Percentiles rank a stretch among this genome's conserved stretches.
These are phyloP conservation scores for Leptodactylus fallax DNA, from an alignment of 2,797 vertebrate species.

Conservation along the genomic window DNA sequence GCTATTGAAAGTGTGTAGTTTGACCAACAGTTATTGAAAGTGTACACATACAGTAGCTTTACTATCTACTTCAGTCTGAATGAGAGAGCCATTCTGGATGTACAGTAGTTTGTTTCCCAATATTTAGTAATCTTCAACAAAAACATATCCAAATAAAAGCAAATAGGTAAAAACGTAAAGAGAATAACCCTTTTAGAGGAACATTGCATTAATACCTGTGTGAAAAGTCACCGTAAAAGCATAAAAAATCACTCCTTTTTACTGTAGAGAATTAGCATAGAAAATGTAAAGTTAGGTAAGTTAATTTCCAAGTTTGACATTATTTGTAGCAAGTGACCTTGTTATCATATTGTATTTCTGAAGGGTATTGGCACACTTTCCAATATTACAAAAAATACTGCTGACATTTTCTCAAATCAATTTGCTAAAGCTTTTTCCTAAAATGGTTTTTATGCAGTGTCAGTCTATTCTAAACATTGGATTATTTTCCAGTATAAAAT, in stretches of 20 bases:
- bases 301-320: constrained; percentile 11
- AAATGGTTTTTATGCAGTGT: constrained; percentile 28
- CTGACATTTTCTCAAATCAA: constrained; percentile 45
- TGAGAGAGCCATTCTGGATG: no score
- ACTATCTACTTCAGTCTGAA: no score
- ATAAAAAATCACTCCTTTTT: not conserved
- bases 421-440: constrained; percentile 45
- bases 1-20: no score
- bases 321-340: constrained; percentile 16
- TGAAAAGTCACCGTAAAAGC: not conserved
- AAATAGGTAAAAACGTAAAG: no score
- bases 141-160: no score
- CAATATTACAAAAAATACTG: constrained; percentile 47
- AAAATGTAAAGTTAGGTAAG: constrained; percentile 3
- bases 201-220: no score
- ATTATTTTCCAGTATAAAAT: constrained; percentile 35
- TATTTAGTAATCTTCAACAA: no score
- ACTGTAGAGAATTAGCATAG: not conserved
- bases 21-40: no score
- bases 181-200: no score
- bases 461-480: constrained; percentile 18
- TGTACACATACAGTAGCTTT: no score
- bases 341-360: constrained; percentile 39
- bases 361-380: constrained; percentile 39
- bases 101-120: no score